Evolutionary conservation across 1,140 invertebrate genomes (phyloP).

Genomic region (Neotoxoptera formosana): DNA sequence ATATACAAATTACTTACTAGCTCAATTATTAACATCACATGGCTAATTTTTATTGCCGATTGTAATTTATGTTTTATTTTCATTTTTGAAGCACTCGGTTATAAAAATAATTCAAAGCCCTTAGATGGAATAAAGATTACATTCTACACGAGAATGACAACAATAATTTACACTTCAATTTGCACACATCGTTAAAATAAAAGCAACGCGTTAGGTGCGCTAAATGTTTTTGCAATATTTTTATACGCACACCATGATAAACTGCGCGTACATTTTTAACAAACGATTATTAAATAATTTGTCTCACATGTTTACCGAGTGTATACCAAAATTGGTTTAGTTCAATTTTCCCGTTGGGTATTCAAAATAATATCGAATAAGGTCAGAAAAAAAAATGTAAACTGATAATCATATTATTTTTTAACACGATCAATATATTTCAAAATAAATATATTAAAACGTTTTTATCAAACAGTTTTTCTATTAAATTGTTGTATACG

Average conservation of each 20-base stretch:
- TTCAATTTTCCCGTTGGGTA: background rate
- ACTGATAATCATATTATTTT: background rate
- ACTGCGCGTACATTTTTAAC: background rate
- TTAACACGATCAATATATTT: background rate
- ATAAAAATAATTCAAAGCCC: background rate
- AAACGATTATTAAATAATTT: conserved; percentile 3
- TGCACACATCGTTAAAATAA: background rate
- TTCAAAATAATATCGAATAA: background rate
- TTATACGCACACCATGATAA: background rate
- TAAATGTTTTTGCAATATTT: background rate
- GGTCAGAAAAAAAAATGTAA: background rate
- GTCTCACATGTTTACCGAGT: background rate
- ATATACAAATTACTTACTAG: background rate
- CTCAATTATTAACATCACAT: background rate
- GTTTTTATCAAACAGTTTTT: background rate
- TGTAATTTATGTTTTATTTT: background rate
- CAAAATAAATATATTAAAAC: background rate
- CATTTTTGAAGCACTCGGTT: background rate
- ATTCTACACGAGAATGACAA: background rate
- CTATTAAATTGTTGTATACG: background rate
- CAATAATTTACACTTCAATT: background rate
- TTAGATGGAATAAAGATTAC: background rate
- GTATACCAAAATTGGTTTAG: background rate
- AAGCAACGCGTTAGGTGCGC: background rate
- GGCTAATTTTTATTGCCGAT: background rate